A percentile compares a stretch with the other conserved stretches of the same genome.
These are phyloP conservation scores for Hycleus cichorii DNA, from an alignment of 1,140 invertebrate genomes.

Conservation along the genomic window DNA sequence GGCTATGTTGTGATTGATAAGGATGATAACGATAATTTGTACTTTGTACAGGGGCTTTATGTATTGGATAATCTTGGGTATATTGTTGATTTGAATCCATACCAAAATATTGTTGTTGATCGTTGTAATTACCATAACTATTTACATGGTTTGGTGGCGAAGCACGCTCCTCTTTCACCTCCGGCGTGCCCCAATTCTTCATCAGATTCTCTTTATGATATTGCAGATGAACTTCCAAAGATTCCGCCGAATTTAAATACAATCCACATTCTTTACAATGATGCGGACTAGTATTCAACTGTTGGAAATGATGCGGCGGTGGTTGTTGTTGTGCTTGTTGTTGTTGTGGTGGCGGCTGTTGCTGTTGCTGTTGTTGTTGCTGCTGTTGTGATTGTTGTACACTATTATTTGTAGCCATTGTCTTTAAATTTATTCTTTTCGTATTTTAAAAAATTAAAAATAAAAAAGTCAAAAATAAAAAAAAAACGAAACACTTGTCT, in stretches of 20 bases:
- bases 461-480: slow-evolving; percentile 28
- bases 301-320: slow-evolving; percentile 41
- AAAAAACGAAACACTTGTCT: slow-evolving; percentile 33
- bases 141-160: slow-evolving; percentile 14
- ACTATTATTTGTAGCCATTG: slow-evolving; percentile 34
- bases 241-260: slow-evolving; percentile 63
- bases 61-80: slow-evolving; percentile 44
- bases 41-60: slow-evolving; percentile 36
- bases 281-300: slow-evolving; percentile 42
- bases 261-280: slow-evolving; percentile 68
- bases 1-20: slow-evolving; percentile 29
- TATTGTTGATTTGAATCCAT: slow-evolving; percentile 34
- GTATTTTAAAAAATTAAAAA: slow-evolving; percentile 18
- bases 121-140: slow-evolving; percentile 11
- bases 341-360: slow-evolving; percentile 15
- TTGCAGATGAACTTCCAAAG: slow-evolving; percentile 67
- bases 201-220: slow-evolving; percentile 72
- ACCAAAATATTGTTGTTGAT: slow-evolving; percentile 15
- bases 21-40: slow-evolving; percentile 34
- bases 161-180: no score
- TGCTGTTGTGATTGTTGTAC: slow-evolving; percentile 22
- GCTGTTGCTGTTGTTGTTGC: slow-evolving; percentile 26
- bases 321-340: slow-evolving; percentile 26
- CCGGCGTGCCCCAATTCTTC: slow-evolving; percentile 64
- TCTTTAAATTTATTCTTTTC: slow-evolving; percentile 12